Percentiles rank a stretch among this genome's conserved stretches.
Conservation (phyloP, 1,140 invertebrate genomes). For the Adelges cooleyi region DNA sequence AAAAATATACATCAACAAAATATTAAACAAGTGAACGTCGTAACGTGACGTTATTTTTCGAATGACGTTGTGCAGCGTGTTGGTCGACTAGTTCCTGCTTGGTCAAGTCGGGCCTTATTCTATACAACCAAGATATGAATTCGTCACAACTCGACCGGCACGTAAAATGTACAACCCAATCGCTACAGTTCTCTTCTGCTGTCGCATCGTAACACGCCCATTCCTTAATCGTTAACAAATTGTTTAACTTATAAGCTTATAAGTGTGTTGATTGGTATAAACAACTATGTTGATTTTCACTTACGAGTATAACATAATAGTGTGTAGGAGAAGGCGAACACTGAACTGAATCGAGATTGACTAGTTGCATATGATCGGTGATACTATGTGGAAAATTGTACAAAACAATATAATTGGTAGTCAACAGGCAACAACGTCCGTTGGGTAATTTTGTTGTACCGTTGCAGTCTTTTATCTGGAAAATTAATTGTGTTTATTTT, state of each 20-base stretch:
- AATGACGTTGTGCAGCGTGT: neutral
- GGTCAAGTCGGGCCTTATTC: slow-evolving; percentile 4
- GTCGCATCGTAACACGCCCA: slow-evolving; percentile 19
- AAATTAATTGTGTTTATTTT: too few species aligned
- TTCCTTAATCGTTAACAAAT: neutral
- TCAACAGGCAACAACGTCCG: slow-evolving; percentile 3
- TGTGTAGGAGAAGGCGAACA: slow-evolving; percentile 1
- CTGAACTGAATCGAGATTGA: slow-evolving; percentile 10
- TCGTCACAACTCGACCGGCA: slow-evolving; percentile 18
- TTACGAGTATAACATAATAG: slow-evolving; percentile 12
- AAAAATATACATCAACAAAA: too few species aligned
- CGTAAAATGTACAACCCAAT: slow-evolving; percentile 25
- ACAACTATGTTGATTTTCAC: neutral
- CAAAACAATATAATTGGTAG: slow-evolving; percentile 8
- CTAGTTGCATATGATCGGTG: neutral
- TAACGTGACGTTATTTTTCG: neutral
- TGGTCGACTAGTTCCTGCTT: neutral
- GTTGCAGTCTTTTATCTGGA: neutral
- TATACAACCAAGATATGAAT: slow-evolving; percentile 18
- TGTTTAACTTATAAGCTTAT: too few species aligned
- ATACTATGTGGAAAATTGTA: slow-evolving; percentile 10
- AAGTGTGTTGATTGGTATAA: neutral
- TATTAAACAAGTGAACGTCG: neutral
- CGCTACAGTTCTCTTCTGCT: neutral
- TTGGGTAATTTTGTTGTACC: neutral